Conservation (phyloP, 2,113 vertebrate species). For the Platysternon megacephalum region DNA sequence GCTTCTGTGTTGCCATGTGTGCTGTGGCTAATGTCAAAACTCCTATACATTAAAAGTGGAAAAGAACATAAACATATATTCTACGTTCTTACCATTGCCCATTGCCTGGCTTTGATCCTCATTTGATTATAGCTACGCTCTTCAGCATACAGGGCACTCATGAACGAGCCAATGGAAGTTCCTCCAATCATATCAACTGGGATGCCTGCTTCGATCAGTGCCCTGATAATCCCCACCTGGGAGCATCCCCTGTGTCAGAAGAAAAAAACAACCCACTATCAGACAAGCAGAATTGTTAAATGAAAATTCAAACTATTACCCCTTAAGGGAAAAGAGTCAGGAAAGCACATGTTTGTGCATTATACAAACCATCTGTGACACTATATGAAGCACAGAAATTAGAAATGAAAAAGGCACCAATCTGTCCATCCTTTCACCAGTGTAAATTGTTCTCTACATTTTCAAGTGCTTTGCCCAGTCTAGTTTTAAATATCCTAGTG, state of each 20-base stretch:
- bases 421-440: accelerated
- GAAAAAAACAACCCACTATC: no score
- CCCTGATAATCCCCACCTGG: slow-evolving; percentile 90
- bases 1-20: accelerated
- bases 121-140: slow-evolving; percentile 90
- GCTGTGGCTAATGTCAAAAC: accelerated
- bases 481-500: not conserved
- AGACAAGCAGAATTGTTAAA: not conserved
- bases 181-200: slow-evolving; percentile 93
- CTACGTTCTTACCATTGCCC: slow-evolving; percentile 87
- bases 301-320: accelerated
- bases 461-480: not conserved
- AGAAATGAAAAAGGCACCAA: not conserved
- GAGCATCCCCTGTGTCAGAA: slow-evolving; percentile 86
- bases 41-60: accelerated
- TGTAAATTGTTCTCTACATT: not conserved
- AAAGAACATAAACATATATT: accelerated
- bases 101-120: slow-evolving; percentile 89
- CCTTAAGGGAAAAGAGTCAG: not conserved
- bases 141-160: slow-evolving; percentile 92
- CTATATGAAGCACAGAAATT: not conserved
- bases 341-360: not conserved
- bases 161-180: slow-evolving; percentile 92
- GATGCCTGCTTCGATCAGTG: slow-evolving; percentile 88
- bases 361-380: not conserved